phyloP scores from a whole-genome alignment of 2,113 vertebrate species.

The Equus quagga region DNA sequence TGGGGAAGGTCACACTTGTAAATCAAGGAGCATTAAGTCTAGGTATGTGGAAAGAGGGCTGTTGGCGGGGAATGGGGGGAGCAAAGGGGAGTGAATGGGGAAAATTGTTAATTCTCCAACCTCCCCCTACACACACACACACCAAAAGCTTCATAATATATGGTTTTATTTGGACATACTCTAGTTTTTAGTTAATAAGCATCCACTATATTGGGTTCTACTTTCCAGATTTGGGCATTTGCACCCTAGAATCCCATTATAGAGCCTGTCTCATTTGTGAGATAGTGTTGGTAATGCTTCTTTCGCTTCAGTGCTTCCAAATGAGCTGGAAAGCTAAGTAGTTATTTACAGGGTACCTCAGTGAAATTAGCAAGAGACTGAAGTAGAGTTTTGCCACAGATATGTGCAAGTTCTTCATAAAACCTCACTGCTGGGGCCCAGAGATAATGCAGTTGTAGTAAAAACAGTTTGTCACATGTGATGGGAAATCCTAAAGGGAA shows the following conservation, averaged over 20 bases:
- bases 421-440: not conserved
- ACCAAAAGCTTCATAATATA: not conserved
- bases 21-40: not conserved
- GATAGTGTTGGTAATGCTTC: not conserved
- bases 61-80: not conserved
- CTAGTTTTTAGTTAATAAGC: not conserved
- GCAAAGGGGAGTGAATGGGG: not conserved
- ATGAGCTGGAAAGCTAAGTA: not conserved
- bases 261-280: slow-evolving; percentile 33
- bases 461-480: slow-evolving; percentile 58
- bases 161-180: not conserved
- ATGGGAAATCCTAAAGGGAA: slow-evolving; percentile 42
- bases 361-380: slow-evolving; percentile 49
- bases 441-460: not conserved
- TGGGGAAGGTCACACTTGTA: not conserved
- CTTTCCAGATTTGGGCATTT: not conserved
- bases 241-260: not conserved
- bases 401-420: slow-evolving; percentile 45
- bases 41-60: not conserved
- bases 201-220: not conserved
- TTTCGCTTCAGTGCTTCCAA: not conserved
- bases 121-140: accelerated
- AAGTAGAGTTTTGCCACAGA: not conserved
- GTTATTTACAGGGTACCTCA: slow-evolving; percentile 14
- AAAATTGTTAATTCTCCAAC: not conserved